These are phyloP conservation scores for Elaphurus davidianus DNA, from an alignment of 2,113 vertebrate genomes.

Conservation along the genomic window DNA sequence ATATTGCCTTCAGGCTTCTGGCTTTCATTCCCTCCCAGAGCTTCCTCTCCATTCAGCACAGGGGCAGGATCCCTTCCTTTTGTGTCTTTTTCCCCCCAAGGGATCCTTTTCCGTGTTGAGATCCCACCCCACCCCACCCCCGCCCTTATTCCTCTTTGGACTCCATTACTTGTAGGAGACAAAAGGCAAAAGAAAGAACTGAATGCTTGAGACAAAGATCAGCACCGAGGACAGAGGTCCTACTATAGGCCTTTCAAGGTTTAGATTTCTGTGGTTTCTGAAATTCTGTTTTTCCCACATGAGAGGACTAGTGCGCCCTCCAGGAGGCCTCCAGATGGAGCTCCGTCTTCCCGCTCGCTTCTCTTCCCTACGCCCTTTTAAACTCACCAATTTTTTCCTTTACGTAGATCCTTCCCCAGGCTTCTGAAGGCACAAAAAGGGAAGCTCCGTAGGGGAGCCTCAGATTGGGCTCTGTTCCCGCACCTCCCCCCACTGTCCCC, in stretches of 20 bases:
- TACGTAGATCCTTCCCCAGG: background rate
- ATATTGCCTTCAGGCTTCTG: background rate
- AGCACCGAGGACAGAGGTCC: background rate
- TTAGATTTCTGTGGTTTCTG: background rate
- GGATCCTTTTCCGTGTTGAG: background rate
- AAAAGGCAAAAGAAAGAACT: background rate
- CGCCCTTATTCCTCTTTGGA: background rate
- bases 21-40: background rate
- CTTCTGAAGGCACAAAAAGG: background rate
- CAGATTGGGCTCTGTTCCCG: background rate
- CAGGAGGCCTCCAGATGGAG: background rate
- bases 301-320: background rate
- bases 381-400: background rate
- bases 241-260: background rate
- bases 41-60: background rate
- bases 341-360: background rate
- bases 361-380: background rate
- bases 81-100: background rate
- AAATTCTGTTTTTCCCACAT: background rate
- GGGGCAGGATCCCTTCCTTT: background rate
- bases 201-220: background rate
- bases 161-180: background rate
- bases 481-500: background rate
- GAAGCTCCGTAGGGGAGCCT: background rate
- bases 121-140: background rate